Evolutionary conservation across 2,113 vertebrate species (phyloP), one percentile per base, ranked within the genome.

Genomic region (Pelodiscus sinensis): DNA sequence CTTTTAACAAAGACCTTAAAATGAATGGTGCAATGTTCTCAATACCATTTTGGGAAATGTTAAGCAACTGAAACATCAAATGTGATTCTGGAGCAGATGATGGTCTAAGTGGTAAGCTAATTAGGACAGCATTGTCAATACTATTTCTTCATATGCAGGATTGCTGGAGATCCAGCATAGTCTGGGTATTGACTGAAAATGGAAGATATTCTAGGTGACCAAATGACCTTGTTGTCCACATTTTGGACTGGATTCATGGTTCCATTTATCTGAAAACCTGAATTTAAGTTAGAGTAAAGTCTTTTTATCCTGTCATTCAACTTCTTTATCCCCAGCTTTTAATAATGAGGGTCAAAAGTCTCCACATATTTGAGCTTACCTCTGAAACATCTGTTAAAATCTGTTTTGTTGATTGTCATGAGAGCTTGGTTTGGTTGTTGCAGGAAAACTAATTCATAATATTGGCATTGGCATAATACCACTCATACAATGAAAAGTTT

Each of bases 71-170:
- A 73, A 65, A 88, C 13, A 57, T 4, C 82, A 86, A 4, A 12
- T 57, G 51, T 31, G 82, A 79, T 22, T 57, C 60, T n/a, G 22
- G 24, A 86, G 90, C 27, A 0, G 1, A 83, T 21, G 3, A 62
- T 16, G 25, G 52, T 54, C 31, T n/a, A 6, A 2, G 16, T 80
- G 2, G 38, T 13, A 6, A 58, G 50, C 0, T 0, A 27, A 79
- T 2, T 51, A 84, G 51, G 75, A 60, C 2, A 62, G 2, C 10
- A 18, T 54, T 84, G 54, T 27, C 44, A 81, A 51, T 58, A 57
- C 2, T 25, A 52, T 27, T 22, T 65, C 54, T 79, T 44, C 11
- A 2, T 57, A 88, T 81, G 12, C 10, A 9, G 8, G 19, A 38
- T 54, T 44, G 7, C 2, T 22, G 16, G 56, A n/a, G 6, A 58